phyloP scores from a whole-genome alignment of 2,888 invertebrate genomes.

The Drosophila crucigera region DNA sequence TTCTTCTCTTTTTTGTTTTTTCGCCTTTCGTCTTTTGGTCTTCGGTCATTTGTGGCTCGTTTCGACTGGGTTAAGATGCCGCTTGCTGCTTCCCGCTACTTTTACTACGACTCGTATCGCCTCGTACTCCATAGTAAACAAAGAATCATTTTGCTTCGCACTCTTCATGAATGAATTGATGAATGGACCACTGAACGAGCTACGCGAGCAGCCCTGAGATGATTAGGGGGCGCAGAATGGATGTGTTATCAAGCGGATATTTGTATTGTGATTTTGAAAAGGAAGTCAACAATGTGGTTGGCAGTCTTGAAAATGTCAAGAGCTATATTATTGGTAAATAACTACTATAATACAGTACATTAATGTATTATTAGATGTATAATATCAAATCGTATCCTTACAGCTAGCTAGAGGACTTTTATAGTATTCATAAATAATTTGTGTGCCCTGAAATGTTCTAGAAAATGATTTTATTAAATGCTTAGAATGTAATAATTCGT shows the following conservation, averaged over 20 bases:
- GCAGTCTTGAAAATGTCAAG: neutral
- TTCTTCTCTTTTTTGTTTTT: slow-evolving; percentile 36
- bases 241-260: slow-evolving; percentile 26
- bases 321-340: neutral
- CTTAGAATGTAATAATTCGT: neutral
- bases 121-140: slow-evolving; percentile 68
- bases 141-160: slow-evolving; percentile 29
- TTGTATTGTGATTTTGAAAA: slow-evolving; percentile 2
- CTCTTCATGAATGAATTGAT: slow-evolving; percentile 78
- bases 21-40: slow-evolving; percentile 14
- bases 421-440: neutral
- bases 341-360: neutral
- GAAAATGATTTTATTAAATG: no score
- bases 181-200: slow-evolving; percentile 52
- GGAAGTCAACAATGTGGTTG: slow-evolving; percentile 10
- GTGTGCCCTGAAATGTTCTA: fast-evolving
- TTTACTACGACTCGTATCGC: slow-evolving; percentile 61
- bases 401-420: neutral
- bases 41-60: slow-evolving; percentile 13
- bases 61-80: slow-evolving; percentile 59
- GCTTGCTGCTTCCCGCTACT: slow-evolving; percentile 54
- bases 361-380: neutral
- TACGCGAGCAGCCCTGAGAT: slow-evolving; percentile 7
- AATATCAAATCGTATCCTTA: neutral
- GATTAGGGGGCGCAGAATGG: neutral